Base-by-base conservation (phyloP, 1,140 invertebrate species). In the Brevipalpus yothersi region DNA sequence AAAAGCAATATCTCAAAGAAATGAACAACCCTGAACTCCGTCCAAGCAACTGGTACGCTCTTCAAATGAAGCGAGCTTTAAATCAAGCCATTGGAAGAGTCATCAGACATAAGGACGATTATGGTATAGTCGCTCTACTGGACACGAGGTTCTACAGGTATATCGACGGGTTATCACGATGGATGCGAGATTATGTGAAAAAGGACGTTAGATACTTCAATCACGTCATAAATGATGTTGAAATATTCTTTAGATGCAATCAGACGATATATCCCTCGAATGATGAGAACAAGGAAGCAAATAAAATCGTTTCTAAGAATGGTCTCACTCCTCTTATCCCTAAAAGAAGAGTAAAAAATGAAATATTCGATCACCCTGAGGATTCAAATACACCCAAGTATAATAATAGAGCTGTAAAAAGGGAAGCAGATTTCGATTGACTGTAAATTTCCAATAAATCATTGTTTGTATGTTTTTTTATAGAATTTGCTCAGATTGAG, bases 1-100 rank as follows among this genome's bases (percentile, higher is more conserved):
- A 99, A 69, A 84, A 85, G 72, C 77, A 81, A 66, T 98, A 93
- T 73, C 76, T 98, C 58, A 45, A 67, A 58, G 41, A 57, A 42
- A 42, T 47, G 12, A 59, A 53, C 17, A 62, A 64, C 42, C 41
- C 17, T 10, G 21, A 54, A 12, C 31, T 67, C 12, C 53, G 42
- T 57, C 84, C 85, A 4, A 77, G 82, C 69, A 79, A 84, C 62
- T 97, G 92, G 93, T 98, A 97, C 71, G 79, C 79, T 64, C 75
- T 93, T 59, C 91, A 97, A 75, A 94, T 92, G 19, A 84, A 82
- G 2, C 76, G 91, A 69, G 92, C 94, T 49, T 85, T 98, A 1
- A 99, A 99, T 75, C 95, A 98, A 75, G 93, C 95, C 21, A 85
- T 99, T 63, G 94, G 94, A 17, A 77, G 91, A 67, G 87, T 94